These are phyloP conservation scores for Polypedilum pembai DNA, from an alignment of 1,140 invertebrate genomes.

Conservation along the genomic window DNA sequence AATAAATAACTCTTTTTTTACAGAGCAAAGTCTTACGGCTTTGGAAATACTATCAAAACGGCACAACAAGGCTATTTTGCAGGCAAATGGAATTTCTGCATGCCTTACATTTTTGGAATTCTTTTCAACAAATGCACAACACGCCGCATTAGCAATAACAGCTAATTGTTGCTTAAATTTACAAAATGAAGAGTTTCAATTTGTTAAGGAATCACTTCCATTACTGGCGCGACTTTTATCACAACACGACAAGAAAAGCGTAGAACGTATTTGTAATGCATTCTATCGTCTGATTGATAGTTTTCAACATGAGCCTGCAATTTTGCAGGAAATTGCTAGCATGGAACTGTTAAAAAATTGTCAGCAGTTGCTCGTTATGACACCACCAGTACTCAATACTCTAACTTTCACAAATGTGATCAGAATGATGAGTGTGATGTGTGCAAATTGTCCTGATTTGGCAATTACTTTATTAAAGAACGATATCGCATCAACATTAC, in stretches of 20 bases:
- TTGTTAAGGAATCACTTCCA: slow-evolving; percentile 80
- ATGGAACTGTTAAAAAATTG: slow-evolving; percentile 86
- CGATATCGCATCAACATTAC: slow-evolving; percentile 90
- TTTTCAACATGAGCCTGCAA: slow-evolving; percentile 83
- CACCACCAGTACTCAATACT: slow-evolving; percentile 85
- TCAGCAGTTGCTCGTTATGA: slow-evolving; percentile 85
- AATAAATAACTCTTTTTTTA: too few species aligned
- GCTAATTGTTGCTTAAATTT: slow-evolving; percentile 96
- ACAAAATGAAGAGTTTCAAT: slow-evolving; percentile 85
- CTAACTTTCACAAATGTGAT: slow-evolving; percentile 93
- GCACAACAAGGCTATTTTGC: slow-evolving; percentile 92
- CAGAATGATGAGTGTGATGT: slow-evolving; percentile 92
- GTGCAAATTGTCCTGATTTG: slow-evolving; percentile 84
- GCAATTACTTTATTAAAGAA: slow-evolving; percentile 84
- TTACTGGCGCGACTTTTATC: slow-evolving; percentile 74
- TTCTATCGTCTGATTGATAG: slow-evolving; percentile 95
- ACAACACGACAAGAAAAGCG: slow-evolving; percentile 95
- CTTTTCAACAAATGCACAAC: slow-evolving; percentile 93
- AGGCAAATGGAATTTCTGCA: slow-evolving; percentile 87
- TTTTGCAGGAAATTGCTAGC: slow-evolving; percentile 91
- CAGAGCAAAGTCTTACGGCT: slow-evolving; percentile 91
- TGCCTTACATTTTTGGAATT: slow-evolving; percentile 96
- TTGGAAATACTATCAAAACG: slow-evolving; percentile 93
- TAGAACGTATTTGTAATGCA: slow-evolving; percentile 93
- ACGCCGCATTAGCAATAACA: slow-evolving; percentile 87